Conservation (phyloP, 2,888 invertebrate genomes). For the Pilophorus perplexus region DNA sequence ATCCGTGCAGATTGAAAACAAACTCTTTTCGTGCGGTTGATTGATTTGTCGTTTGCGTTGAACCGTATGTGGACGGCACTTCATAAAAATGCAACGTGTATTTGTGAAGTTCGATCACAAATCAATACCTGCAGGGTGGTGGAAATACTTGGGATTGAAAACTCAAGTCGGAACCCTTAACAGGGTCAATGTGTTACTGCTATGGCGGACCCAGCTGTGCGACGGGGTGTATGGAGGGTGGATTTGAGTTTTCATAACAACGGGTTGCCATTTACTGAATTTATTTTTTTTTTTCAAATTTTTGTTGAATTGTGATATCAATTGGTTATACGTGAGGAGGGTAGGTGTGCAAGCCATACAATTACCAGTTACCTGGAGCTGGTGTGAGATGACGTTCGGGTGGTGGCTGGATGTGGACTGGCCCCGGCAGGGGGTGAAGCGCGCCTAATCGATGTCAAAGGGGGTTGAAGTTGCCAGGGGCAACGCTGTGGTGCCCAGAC, state of each 20-base stretch:
- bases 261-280: too few species aligned
- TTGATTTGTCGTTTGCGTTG: too few species aligned
- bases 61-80: too few species aligned
- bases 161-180: slow-evolving; percentile 9
- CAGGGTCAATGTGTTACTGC: slow-evolving; percentile 34
- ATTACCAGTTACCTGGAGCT: slow-evolving; percentile 14
- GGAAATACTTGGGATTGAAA: too few species aligned
- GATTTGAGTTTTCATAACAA: neutral
- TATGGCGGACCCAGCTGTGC: slow-evolving; percentile 23
- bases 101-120: too few species aligned
- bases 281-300: too few species aligned
- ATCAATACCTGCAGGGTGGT: too few species aligned
- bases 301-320: neutral
- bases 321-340: neutral
- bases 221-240: neutral
- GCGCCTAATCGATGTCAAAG: slow-evolving; percentile 40
- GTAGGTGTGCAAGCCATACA: neutral
- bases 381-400: slow-evolving; percentile 18
- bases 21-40: too few species aligned
- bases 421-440: slow-evolving; percentile 28
- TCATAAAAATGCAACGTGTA: too few species aligned
- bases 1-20: too few species aligned
- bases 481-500: too few species aligned
- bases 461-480: slow-evolving; percentile 36
- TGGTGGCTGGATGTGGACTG: slow-evolving; percentile 26